Base-by-base conservation (phyloP, 2,113 vertebrate species). In the Engystomops pustulosus region DNA sequence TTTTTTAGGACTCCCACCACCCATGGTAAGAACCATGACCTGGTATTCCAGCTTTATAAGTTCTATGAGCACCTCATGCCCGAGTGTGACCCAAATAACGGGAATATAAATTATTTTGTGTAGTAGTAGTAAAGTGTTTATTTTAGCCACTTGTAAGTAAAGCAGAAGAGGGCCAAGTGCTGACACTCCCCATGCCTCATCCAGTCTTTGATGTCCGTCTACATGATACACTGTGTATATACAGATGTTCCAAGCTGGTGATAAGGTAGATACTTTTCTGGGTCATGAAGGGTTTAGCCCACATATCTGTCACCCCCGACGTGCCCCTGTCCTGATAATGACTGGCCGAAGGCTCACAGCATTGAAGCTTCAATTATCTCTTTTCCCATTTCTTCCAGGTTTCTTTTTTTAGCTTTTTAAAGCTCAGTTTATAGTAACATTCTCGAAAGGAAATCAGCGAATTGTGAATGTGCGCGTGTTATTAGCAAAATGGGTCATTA, bases 241-340 rank as follows among this genome's bases (percentile, higher is more conserved):
- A 71, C 80, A 81, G 27, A 81, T 51, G 62, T 44, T 45, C 34
- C 47, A 7, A 71, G 27, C 23, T 71, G 32, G 12, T 58, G 80
- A 81, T 81, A 71, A 81, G 34, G 47, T 38, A 32, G 62, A 34
- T 34, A 70, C 27, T 38, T 32, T n/a, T 51, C 45, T 55, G 23
- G 79, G 79, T 81, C 79, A 81, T 47, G 45, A 81, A 70, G 36
- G 79, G 79, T 80, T 80, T 80, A 80, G 20, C 27, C 44, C 34
- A 36, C 79, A 80, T 69, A 69, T 80, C 79, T 80, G 14, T 62
- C 53, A 44, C 36, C 36, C 23, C 53, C n/a, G 17, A 11, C 49
- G 17, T 23, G 36, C 76, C n/a, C 17, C 44, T 14, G 27, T 32
- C n/a, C 79, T 70, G 65, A 70, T 81, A 81, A 70, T 51, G 38